Percentiles rank a stretch among this genome's conserved stretches.
phyloP scores from a whole-genome alignment of 2,797 vertebrate genomes.

The Gastrophryne carolinensis region DNA sequence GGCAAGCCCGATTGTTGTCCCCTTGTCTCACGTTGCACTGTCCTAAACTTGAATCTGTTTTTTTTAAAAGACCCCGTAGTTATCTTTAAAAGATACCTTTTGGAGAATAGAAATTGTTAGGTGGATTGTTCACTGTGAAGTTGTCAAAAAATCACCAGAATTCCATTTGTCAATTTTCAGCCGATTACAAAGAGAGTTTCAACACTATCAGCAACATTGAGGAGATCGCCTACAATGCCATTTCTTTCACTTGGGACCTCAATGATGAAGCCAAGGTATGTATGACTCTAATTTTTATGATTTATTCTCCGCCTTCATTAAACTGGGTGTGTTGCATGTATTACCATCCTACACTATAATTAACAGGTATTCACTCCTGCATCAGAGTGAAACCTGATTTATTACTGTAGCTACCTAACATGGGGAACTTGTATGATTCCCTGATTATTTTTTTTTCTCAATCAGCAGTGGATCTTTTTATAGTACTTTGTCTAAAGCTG shows the following conservation, averaged over 20 bases:
- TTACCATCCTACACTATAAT: constrained; percentile 25
- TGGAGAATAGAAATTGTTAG: no score
- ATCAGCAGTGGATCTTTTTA: no score
- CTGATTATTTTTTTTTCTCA: no score
- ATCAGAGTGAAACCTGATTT: constrained; percentile 51
- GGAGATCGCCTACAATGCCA: constrained; percentile 96
- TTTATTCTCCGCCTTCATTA: constrained; percentile 13
- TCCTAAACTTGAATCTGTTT: no score
- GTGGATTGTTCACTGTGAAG: neutral
- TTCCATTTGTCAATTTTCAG: constrained; percentile 65
- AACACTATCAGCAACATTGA: constrained; percentile 98
- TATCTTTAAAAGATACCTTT: no score
- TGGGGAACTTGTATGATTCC: no score
- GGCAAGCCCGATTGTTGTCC: no score
- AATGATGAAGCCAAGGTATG: constrained; percentile 96
- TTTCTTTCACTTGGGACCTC: constrained; percentile 98
- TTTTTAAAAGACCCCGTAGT: no score
- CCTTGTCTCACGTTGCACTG: no score
- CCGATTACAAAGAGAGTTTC: constrained; percentile 99
- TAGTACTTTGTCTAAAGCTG: no score
- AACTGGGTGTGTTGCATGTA: constrained; percentile 40
- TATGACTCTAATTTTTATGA: neutral
- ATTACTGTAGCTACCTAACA: constrained; percentile 15
- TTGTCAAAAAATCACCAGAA: neutral
- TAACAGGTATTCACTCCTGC: constrained; percentile 53